Base-by-base conservation (phyloP, 2,797 vertebrate genomes). In the Cynopterus sphinx region DNA sequence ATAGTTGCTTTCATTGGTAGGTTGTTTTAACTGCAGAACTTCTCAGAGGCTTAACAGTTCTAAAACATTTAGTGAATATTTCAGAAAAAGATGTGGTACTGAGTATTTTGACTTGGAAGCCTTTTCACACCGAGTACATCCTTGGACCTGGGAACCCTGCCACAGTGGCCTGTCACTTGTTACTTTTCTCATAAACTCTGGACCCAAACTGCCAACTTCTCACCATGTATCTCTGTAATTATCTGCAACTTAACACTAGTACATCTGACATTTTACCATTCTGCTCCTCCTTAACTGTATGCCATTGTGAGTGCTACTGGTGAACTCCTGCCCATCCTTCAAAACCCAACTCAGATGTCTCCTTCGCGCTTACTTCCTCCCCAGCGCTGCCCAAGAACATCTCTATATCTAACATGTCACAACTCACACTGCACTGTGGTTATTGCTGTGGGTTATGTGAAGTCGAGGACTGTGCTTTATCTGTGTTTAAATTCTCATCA, bases 241-340 rank as follows among this genome's bases (percentile, higher is more conserved):
- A 10, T 74, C 53, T 94, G 16, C 59, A 13, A 1, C 59, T n/a
- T 41, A 28, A 6, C 6, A 5, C 41, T 9, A 16, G 6, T 3
- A 22, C 63, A 4, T 53, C n/a, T 16, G 41, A 63, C n/a, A 65
- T n/a, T 55, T 53, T 10, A 51, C 57, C 19, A 12, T 15, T 31
- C 65, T 11, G 11, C 36, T 70, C 17, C 85, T 51, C 21, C 12
- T 0, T 36, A 33, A 33, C 46, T 22, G 19, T 17, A 10, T 43
- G 12, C 15, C 36, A 0, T 16, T 79, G 39, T 39, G 12, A 8
- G 15, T 59, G 41, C 82, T 65, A 16, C 53, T 10, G 31, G 13
- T 8, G 6, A 65, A 43, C 75, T 67, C 85, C n/a, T 86, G 24
- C 39, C 33, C 5, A 4, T 68, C 63, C 83, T 94, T 85, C 73